These are phyloP conservation scores for Cryptotermes secundus DNA, from an alignment of 1,140 invertebrate species.

Conservation along the genomic window DNA sequence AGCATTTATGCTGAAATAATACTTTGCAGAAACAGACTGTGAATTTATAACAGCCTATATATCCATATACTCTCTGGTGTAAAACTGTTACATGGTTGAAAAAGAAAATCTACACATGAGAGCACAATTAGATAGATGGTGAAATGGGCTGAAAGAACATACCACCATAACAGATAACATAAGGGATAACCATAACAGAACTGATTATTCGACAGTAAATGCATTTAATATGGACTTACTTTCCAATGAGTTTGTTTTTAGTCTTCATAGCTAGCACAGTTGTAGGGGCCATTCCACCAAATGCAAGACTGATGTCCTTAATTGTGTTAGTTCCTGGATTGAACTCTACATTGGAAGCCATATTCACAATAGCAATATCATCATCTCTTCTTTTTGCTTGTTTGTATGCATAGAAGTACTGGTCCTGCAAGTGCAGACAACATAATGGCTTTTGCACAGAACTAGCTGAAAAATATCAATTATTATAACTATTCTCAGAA, in stretches of 20 bases:
- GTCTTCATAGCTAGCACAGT: conserved; percentile 76
- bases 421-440: conserved; percentile 53
- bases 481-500: no score
- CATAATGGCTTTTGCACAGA: not conserved
- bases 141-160: no score
- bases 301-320: conserved; percentile 67
- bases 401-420: conserved; percentile 87
- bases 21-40: no score
- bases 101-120: no score
- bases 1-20: no score
- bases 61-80: no score
- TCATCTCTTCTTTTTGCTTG: conserved; percentile 89
- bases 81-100: no score
- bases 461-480: no score
- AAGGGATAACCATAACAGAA: no score
- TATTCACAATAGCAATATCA: conserved; percentile 94
- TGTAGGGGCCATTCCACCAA: conserved; percentile 88
- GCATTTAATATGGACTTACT: conserved; percentile 45
- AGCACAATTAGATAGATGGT: no score
- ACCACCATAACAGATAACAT: no score
- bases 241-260: conserved; percentile 60
- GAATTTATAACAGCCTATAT: no score
- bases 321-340: conserved; percentile 57
- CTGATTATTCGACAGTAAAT: not conserved
- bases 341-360: conserved; percentile 71